A percentile compares a stretch with the other conserved stretches of the same genome.
phyloP scores from a whole-genome alignment of 2,113 vertebrate species.

The Poeciliopsis turrubarensis region DNA sequence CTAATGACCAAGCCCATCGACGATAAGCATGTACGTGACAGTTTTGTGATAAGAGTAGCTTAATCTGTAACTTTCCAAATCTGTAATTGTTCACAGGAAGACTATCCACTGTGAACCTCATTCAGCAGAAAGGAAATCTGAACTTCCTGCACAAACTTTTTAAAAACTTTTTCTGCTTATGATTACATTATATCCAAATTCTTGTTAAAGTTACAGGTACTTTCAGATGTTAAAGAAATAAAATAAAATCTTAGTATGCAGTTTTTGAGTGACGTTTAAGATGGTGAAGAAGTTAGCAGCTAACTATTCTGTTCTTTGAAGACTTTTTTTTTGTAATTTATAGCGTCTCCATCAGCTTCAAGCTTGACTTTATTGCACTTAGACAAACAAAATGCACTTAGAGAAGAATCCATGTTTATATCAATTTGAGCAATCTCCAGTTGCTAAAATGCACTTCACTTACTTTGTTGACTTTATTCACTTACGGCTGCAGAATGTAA shows the following conservation, averaged over 20 bases:
- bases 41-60: constrained; percentile 8
- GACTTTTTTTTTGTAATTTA: too few relatives aligned
- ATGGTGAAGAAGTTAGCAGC: too few relatives aligned
- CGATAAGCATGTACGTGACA: constrained; percentile 87
- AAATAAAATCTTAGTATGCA: neutral
- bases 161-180: neutral
- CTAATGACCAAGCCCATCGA: constrained; percentile 92
- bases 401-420: too few relatives aligned
- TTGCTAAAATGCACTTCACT: too few relatives aligned
- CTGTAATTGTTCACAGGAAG: neutral
- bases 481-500: neutral
- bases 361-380: too few relatives aligned
- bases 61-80: constrained; percentile 14
- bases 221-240: neutral
- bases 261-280: neutral
- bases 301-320: too few relatives aligned
- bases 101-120: neutral
- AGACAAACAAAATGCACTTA: too few relatives aligned
- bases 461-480: neutral
- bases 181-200: neutral
- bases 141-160: neutral
- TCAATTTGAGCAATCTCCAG: too few relatives aligned
- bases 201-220: neutral
- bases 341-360: too few relatives aligned
- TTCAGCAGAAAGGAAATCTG: neutral